Conservation (phyloP, 1,140 invertebrate species). For the Metaphire vulgaris region DNA sequence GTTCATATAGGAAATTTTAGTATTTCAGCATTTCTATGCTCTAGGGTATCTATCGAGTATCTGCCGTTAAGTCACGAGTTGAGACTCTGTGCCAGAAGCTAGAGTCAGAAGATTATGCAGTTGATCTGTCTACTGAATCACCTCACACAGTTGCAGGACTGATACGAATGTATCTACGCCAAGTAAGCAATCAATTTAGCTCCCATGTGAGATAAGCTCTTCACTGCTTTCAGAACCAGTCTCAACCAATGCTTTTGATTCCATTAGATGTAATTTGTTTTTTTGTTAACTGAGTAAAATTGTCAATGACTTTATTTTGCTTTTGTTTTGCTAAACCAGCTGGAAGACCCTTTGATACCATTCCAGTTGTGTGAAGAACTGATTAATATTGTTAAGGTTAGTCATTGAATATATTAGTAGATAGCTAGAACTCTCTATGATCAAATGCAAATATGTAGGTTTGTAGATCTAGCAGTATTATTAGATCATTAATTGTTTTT, state of each 20-base stretch:
- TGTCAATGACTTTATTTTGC: no score
- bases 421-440: no score
- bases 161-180: constrained; percentile 58
- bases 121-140: constrained; percentile 56
- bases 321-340: no score
- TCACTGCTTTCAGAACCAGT: no score
- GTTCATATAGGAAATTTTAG: no score
- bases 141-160: constrained; percentile 61
- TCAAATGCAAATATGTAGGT: no score
- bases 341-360: constrained; percentile 59
- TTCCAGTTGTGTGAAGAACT: constrained; percentile 57
- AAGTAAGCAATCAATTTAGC: constrained; percentile 34
- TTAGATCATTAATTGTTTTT: no score
- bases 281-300: no score
- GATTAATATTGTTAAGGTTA: constrained; percentile 52
- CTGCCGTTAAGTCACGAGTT: constrained; percentile 59
- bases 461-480: no score
- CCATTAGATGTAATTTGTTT: no score
- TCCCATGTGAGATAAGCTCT: not conserved
- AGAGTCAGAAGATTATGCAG: constrained; percentile 53
- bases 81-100: constrained; percentile 59
- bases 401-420: no score
- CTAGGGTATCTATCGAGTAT: constrained; percentile 60
- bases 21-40: constrained; percentile 8
- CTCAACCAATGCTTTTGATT: no score